Evolutionary conservation across 2,888 invertebrate genomes (phyloP).

Genomic region (Dinocampus coccinellae): DNA sequence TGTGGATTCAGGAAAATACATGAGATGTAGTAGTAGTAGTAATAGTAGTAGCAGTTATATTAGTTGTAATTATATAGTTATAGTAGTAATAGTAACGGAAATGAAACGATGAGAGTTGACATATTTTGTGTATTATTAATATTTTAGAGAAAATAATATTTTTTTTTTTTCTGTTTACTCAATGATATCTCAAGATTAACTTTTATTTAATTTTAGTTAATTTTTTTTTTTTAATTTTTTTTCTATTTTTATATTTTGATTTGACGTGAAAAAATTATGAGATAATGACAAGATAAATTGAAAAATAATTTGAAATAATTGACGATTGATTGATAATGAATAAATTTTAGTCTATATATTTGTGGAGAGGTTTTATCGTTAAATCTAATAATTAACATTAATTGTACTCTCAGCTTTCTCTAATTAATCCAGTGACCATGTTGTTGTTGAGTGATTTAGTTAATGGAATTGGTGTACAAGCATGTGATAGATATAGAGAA

Average conservation of each 20-base stretch:
- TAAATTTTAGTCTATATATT: too few species aligned
- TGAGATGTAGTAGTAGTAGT: background rate
- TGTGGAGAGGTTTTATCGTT: conserved; percentile 47
- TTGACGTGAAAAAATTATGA: too few species aligned
- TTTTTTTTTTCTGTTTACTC: too few species aligned
- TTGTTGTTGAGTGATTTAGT: conserved; percentile 18
- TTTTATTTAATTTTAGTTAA: too few species aligned
- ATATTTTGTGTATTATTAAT: too few species aligned
- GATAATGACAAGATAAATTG: too few species aligned
- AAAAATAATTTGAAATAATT: background rate
- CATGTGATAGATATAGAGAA: background rate
- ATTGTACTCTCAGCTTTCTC: conserved; percentile 7
- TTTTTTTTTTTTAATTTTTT: too few species aligned
- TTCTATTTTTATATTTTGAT: too few species aligned
- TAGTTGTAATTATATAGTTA: too few species aligned
- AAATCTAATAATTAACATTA: conserved; percentile 47
- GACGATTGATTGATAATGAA: background rate
- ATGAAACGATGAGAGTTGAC: conserved; percentile 31
- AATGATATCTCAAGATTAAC: too few species aligned
- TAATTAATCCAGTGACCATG: background rate
- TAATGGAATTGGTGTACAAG: conserved; percentile 15
- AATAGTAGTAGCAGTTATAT: background rate
- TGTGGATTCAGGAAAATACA: conserved; percentile 29
- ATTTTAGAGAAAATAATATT: too few species aligned
- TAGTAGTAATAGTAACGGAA: too few species aligned